These are phyloP conservation scores for Apamea monoglypha DNA, from an alignment of 2,888 invertebrate genomes.

Conservation along the genomic window DNA sequence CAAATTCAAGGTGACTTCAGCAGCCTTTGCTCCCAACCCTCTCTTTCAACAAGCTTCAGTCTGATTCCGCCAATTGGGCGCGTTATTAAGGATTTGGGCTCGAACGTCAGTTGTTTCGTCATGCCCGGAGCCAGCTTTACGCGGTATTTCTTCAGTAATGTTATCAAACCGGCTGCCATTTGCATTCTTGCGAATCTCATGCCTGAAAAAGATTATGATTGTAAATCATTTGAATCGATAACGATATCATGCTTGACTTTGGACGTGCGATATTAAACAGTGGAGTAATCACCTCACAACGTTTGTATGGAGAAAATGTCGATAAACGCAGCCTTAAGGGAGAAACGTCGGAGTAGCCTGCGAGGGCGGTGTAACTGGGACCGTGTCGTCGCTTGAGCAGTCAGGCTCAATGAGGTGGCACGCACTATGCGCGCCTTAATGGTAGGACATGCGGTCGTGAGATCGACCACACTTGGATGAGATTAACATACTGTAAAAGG, in stretches of 20 bases:
- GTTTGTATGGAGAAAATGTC: background rate
- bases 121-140: constrained; percentile 69
- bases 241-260: background rate
- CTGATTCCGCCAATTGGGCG: constrained; percentile 50
- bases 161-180: constrained; percentile 73
- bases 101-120: constrained; percentile 46
- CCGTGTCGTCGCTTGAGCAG: no score
- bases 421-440: no score
- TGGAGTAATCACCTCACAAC: no score
- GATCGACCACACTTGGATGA: no score
- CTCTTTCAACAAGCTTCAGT: constrained; percentile 56
- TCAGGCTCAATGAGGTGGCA: no score
- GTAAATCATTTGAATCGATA: background rate
- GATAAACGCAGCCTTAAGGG: background rate
- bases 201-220: constrained; percentile 38
- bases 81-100: constrained; percentile 47
- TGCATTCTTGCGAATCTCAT: constrained; percentile 78
- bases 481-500: no score
- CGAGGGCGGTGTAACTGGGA: no score
- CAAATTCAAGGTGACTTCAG: constrained; percentile 27
- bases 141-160: constrained; percentile 72
- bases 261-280: background rate
- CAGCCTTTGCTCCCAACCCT: constrained; percentile 57
- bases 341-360: no score
- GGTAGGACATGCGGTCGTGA: no score